Percentiles rank a stretch among this genome's conserved stretches.
Conservation (phyloP, 2,797 vertebrate genomes). For the Parambassis ranga region DNA sequence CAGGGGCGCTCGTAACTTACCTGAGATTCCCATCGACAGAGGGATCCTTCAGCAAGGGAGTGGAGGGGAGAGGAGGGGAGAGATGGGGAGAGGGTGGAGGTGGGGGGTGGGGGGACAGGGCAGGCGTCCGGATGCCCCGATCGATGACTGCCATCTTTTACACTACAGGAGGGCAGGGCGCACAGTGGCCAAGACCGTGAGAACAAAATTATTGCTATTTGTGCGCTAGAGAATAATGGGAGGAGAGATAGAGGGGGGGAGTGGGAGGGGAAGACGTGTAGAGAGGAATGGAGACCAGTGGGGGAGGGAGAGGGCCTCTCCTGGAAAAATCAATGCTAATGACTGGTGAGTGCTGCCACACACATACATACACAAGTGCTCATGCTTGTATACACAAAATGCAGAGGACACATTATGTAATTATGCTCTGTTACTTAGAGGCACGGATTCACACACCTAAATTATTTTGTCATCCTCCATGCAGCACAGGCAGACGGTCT, state of each 20-base stretch:
- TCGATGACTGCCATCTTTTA: constrained; percentile 71
- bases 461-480: constrained; percentile 15
- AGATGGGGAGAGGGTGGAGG: background rate
- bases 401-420: constrained; percentile 41
- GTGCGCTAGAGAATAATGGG: constrained; percentile 33
- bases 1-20: constrained; percentile 62
- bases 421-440: constrained; percentile 4
- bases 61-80: background rate
- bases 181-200: constrained; percentile 46
- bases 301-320: constrained; percentile 43
- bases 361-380: constrained; percentile 22
- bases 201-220: constrained; percentile 68
- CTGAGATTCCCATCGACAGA: constrained; percentile 68
- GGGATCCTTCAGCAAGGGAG: constrained; percentile 43
- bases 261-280: background rate
- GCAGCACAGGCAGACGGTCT: background rate
- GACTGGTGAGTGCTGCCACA: constrained; percentile 50
- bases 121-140: constrained; percentile 45
- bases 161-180: constrained; percentile 42
- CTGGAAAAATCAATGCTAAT: constrained; percentile 72
- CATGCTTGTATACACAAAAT: constrained; percentile 28
- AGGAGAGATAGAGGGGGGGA: background rate
- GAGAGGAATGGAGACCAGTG: constrained; percentile 21
- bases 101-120: background rate
- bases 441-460: background rate